Evolutionary conservation across 2,888 invertebrate species (phyloP), one percentile per base, ranked within the genome.

Genomic region (Phortica magna): DNA sequence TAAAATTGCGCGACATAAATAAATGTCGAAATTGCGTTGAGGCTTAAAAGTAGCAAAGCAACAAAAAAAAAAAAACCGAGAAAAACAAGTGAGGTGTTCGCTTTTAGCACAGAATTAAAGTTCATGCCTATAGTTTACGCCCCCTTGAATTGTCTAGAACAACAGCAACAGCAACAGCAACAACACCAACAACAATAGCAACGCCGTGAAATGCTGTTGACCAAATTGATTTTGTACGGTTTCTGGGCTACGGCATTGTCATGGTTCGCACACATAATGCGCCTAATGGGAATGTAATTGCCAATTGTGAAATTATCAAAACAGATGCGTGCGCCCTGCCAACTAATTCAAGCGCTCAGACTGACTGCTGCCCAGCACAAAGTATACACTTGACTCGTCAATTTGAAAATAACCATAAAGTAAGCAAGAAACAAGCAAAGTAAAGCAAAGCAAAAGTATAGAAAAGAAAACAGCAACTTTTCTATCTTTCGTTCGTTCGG

Each of bases 241-340:
- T 22, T 64, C 39, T 55, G 39, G 74, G 39, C 73, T 76, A 76
- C 79, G 59, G 55, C 42, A 65, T 77, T 79, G 76, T 31, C 67
- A 57, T 75, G 71, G 71, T 31, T 73, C 74, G 77, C 64, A 72
- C 68, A 68, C 78, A 82, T 74, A 75, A 77, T 78, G 64, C 61
- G 65, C 39, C 77, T 87, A 83, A 87, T 86, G 85, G 84, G 80
- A 83, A 80, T 81, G 81, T 84, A 85, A 87, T 87, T 87, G 83
- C 79, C 84, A 82, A 84, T 84, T 86, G 84, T 81, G 77, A 81
- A 80, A 78, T 77, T 80, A 80, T 74, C 74, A 73, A 59, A 55
- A 75, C 74, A 75, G 74, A 67, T 75, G 74, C 68, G 74, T 59
- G 59, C 70, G 12, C n/a, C 55, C 17, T 31, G 12, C 22, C 7